phyloP scores from a whole-genome alignment of 1,140 invertebrate species.

The Dendroctonus ponderosae region DNA sequence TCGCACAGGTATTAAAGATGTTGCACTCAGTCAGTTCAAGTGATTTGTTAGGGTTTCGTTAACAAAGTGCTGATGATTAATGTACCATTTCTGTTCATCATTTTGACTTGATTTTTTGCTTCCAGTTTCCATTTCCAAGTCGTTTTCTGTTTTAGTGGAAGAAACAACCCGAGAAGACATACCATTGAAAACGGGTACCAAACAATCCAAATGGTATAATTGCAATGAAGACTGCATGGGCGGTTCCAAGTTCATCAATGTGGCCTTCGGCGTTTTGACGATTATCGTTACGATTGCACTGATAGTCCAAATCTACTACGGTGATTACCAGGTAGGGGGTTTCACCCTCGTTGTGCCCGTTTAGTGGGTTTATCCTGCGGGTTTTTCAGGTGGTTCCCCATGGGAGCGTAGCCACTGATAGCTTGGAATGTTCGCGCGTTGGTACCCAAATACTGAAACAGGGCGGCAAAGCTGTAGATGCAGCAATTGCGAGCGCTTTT shows the following conservation, averaged over 20 bases:
- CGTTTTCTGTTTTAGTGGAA: background rate
- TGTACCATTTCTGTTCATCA: too few relatives aligned
- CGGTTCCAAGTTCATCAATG: slow-evolving; percentile 53
- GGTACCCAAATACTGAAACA: slow-evolving; percentile 64
- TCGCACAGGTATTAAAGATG: too few relatives aligned
- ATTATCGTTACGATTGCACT: slow-evolving; percentile 65
- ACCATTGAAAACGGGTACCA: slow-evolving; percentile 51
- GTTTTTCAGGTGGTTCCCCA: slow-evolving; percentile 63
- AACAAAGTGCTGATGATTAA: too few relatives aligned
- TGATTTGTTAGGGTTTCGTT: too few relatives aligned
- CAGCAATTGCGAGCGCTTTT: slow-evolving; percentile 64
- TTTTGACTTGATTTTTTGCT: too few relatives aligned
- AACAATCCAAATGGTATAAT: slow-evolving; percentile 36
- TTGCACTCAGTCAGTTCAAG: too few relatives aligned
- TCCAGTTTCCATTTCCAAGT: too few relatives aligned
- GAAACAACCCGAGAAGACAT: slow-evolving; percentile 55
- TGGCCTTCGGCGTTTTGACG: slow-evolving; percentile 57
- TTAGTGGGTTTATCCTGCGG: slow-evolving; percentile 5
- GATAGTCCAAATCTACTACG: slow-evolving; percentile 65
- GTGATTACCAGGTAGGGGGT: slow-evolving; percentile 60
- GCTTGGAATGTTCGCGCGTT: slow-evolving; percentile 67
- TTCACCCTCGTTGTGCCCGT: background rate
- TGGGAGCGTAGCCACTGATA: slow-evolving; percentile 73
- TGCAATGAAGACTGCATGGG: slow-evolving; percentile 47
- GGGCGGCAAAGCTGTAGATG: slow-evolving; percentile 70